Evolutionary conservation across 2,113 vertebrate genomes (phyloP).

Genomic region (Poeciliopsis turrubarensis): DNA sequence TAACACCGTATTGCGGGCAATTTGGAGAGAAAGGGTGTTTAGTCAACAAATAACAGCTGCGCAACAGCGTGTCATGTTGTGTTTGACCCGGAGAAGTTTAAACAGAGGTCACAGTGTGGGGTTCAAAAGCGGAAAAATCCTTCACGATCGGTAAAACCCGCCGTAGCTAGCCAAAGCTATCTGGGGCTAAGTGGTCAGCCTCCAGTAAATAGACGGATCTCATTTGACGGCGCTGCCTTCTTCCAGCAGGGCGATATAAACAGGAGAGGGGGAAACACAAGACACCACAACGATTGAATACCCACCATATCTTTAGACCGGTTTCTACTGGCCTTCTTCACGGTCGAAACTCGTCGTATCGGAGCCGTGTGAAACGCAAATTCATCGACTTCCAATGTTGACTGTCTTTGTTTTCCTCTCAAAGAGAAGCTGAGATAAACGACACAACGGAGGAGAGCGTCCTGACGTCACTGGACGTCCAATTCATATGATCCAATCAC

Average conservation of each 20-base stretch:
- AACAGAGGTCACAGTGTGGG: not conserved
- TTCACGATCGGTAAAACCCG: slow-evolving; percentile 53
- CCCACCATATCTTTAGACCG: slow-evolving; percentile 30
- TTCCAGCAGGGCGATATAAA: slow-evolving; percentile 50
- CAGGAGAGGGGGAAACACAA: not conserved
- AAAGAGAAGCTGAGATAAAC: slow-evolving; percentile 48
- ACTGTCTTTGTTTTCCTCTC: slow-evolving; percentile 73
- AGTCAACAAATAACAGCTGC: not conserved
- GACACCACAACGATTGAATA: not conserved
- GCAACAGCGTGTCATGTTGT: not conserved
- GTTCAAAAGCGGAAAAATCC: not conserved
- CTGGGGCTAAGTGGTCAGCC: slow-evolving; percentile 16
- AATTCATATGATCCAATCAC: not conserved
- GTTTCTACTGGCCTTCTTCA: not conserved
- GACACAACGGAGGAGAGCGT: slow-evolving; percentile 41
- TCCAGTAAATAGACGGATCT: slow-evolving; percentile 76
- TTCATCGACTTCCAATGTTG: slow-evolving; percentile 35
- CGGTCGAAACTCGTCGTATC: not conserved
- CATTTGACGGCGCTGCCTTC: slow-evolving; percentile 58
- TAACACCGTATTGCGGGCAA: not conserved
- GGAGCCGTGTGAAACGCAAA: slow-evolving; percentile 2
- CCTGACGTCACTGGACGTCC: slow-evolving; percentile 44
- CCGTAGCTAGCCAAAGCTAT: slow-evolving; percentile 44
- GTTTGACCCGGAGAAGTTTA: not conserved
- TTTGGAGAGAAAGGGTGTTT: not conserved